These are phyloP conservation scores for Passer montanus DNA, from an alignment of 2,113 vertebrate genomes.

Conservation along the genomic window DNA sequence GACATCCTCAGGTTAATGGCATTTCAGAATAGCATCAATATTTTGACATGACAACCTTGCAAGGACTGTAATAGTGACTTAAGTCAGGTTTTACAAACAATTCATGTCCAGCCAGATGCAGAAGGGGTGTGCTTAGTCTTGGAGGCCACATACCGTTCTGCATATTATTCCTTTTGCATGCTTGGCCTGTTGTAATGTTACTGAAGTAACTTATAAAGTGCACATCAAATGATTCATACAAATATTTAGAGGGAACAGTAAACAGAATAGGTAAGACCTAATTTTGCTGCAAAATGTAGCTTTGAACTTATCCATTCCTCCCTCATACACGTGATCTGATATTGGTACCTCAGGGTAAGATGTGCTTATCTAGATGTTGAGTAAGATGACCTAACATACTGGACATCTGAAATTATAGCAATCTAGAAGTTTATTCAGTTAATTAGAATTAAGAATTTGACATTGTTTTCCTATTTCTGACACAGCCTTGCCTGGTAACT, in stretches of 20 bases:
- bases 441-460: background rate
- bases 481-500: background rate
- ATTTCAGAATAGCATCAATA: conserved; percentile 4
- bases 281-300: background rate
- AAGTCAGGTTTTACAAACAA: background rate
- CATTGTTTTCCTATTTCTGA: background rate
- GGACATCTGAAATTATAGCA: background rate
- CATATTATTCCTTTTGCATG: background rate
- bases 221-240: background rate
- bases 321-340: background rate
- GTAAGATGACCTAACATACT: background rate
- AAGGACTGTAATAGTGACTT: background rate
- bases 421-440: background rate
- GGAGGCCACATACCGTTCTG: accelerated
- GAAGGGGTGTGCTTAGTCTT: background rate
- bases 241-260: background rate
- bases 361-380: background rate
- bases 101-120: background rate
- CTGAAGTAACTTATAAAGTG: background rate
- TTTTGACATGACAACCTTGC: background rate
- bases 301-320: background rate
- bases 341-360: background rate
- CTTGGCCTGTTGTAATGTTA: background rate
- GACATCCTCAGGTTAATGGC: background rate
- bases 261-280: background rate